These are phyloP conservation scores for Sebastes matsubarae DNA, from an alignment of 2,797 vertebrate species.

Conservation along the genomic window DNA sequence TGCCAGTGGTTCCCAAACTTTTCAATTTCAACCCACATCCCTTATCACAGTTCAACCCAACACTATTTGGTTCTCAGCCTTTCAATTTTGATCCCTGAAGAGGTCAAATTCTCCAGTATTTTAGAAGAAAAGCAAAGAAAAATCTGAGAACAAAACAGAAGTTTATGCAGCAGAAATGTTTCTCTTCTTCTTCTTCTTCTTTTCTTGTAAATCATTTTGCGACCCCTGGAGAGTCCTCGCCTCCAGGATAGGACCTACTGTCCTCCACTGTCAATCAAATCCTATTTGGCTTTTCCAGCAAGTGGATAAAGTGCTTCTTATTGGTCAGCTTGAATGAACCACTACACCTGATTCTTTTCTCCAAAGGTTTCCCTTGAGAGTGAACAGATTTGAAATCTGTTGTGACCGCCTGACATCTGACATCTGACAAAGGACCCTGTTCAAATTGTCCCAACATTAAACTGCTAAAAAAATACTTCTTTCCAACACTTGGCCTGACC, in stretches of 20 bases:
- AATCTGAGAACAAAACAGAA: not conserved
- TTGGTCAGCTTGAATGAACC: not conserved
- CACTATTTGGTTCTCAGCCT: not conserved
- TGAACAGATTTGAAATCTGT: not conserved
- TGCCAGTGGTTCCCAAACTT: not conserved
- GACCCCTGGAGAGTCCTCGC: not conserved
- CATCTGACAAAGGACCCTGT: not conserved
- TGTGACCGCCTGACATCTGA: not conserved
- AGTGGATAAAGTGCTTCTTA: conserved; percentile 30
- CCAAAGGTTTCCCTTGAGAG: not conserved
- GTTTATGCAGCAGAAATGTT: not conserved
- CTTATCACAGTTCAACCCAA: not conserved
- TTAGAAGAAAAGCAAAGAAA: not conserved
- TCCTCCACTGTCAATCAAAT: not conserved
- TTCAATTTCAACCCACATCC: not conserved
- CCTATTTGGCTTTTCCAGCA: not conserved
- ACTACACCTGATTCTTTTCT: not conserved
- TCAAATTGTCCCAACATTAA: not conserved
- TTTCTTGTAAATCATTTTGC: not conserved
- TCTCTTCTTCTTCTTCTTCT: not conserved
- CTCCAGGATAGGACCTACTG: not conserved
- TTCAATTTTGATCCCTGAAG: not conserved
- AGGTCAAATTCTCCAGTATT: not conserved
- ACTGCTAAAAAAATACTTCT: not conserved
- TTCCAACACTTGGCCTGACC: not conserved